phyloP scores from a whole-genome alignment of 2,797 vertebrate genomes.

The Gephyroberyx darwinii region DNA sequence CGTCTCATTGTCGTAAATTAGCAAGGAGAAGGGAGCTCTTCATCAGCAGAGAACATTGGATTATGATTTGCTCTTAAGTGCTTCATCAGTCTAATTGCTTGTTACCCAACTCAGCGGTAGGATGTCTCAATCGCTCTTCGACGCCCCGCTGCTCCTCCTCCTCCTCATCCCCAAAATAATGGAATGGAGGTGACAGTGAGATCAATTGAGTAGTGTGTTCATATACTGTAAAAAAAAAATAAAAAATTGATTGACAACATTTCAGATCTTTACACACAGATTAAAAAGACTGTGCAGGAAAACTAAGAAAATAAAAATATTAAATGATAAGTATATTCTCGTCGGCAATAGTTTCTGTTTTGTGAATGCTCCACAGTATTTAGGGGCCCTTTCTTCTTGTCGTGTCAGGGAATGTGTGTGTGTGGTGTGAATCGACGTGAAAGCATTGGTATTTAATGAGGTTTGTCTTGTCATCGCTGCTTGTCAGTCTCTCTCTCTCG shows the following conservation, averaged over 20 bases:
- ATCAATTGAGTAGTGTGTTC: conserved; percentile 26
- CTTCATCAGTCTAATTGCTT: conserved; percentile 72
- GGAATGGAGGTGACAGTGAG: conserved; percentile 37
- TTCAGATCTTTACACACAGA: conserved; percentile 4
- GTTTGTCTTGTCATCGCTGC: conserved; percentile 34
- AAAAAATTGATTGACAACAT: not conserved
- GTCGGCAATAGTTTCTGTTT: not conserved
- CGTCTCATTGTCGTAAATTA: conserved; percentile 67
- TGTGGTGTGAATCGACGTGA: not conserved
- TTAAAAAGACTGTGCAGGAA: not conserved
- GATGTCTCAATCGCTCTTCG: conserved; percentile 26
- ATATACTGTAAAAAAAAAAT: conserved; percentile 16
- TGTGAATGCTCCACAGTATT: not conserved
- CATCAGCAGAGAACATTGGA: conserved; percentile 74
- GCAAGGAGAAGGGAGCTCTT: conserved; percentile 52
- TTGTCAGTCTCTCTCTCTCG: conserved; percentile 40
- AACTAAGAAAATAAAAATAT: conserved; percentile 7
- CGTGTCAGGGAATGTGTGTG: not conserved
- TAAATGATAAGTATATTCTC: conserved; percentile 9
- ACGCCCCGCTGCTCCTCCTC: conserved; percentile 10
- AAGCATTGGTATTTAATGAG: conserved; percentile 36
- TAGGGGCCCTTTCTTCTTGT: not conserved
- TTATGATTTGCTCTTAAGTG: conserved; percentile 77
- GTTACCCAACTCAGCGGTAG: conserved; percentile 46
- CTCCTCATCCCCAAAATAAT: not conserved